Base-by-base conservation (phyloP, 2,888 invertebrate species). In the Chrysina gloriosa region DNA sequence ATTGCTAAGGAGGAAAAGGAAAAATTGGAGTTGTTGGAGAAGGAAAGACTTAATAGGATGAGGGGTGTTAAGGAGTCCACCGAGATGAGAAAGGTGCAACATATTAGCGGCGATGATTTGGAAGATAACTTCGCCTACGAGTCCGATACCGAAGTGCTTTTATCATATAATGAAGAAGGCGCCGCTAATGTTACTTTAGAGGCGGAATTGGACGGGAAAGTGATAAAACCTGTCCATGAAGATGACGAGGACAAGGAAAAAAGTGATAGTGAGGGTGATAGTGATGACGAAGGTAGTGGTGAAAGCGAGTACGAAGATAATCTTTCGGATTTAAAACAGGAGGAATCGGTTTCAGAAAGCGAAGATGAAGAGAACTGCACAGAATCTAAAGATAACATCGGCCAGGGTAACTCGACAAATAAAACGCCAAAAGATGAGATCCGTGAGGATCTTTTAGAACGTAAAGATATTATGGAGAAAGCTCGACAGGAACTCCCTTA, bases 31-130 rank as follows among this genome's bases (percentile, higher is more conserved):
- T 86, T 89, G 75, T 83, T 96, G 45, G 96, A 97, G 84, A 87
- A 85, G 69, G 94, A 95, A 73, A 86, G 95, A 67, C 78, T 92
- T 47, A 84, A 87, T 67, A 87, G 97, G 77, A 97, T 97, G 96
- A 85, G 87, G 71, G 92, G 90, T 4, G 76, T 86, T 3, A 75
- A n/a, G n/a, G n/a, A n/a, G n/a, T n/a, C 84, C 69, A 84, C 83
- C 68, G 78, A 81, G 36, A 67, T 75, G 4, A 72, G 72, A 27
- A 77, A 79, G 67, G 78, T 79, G 3, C 89, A 88, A 74, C 94
- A 95, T 79, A 85, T 89, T 82, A 91, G 87, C 69, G 96, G 95
- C 0, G 96, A 96, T 84, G 95, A 94, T 81, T 86, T 96, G 66
- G 95, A 95, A 75, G 95, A 95, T 82, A 92, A 92, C 80, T 92